Percentiles rank a stretch among this genome's conserved stretches.
Conservation (phyloP, 2,888 invertebrate species). For the Agrenia bidenticulata region DNA sequence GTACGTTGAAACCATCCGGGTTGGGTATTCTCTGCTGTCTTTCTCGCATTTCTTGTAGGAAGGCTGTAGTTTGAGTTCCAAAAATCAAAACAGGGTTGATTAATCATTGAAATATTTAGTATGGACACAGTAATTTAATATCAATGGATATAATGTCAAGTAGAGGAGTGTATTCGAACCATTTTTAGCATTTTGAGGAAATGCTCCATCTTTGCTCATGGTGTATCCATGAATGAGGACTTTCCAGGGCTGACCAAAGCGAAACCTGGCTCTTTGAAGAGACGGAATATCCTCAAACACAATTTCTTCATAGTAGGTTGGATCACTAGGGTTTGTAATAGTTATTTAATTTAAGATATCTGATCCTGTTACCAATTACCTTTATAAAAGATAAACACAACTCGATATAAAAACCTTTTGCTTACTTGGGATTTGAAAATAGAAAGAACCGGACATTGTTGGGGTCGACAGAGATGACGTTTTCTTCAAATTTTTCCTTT, state of each 20-base stretch:
- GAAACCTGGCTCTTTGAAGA: conserved; percentile 19
- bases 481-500: conserved; percentile 7
- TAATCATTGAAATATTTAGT: neutral
- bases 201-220: conserved; percentile 28
- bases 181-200: conserved; percentile 37
- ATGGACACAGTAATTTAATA: too few relatives aligned
- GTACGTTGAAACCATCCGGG: conserved; percentile 24
- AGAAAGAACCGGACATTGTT: conserved; percentile 33
- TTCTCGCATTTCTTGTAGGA: neutral
- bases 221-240: conserved; percentile 40
- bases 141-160: neutral
- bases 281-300: conserved; percentile 26
- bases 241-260: conserved; percentile 25
- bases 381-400: neutral
- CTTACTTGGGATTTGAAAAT: conserved; percentile 34
- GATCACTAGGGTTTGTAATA: conserved; percentile 13
- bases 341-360: neutral
- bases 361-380: neutral
- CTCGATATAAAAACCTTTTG: too few relatives aligned
- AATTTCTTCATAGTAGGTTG: conserved; percentile 31
- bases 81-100: neutral
- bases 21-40: neutral
- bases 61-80: neutral
- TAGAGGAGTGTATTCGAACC: conserved; percentile 3
- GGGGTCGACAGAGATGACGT: conserved; percentile 36